Evolutionary conservation across 1,140 invertebrate genomes (phyloP).

Genomic region (Scaptomyza hsui): DNA sequence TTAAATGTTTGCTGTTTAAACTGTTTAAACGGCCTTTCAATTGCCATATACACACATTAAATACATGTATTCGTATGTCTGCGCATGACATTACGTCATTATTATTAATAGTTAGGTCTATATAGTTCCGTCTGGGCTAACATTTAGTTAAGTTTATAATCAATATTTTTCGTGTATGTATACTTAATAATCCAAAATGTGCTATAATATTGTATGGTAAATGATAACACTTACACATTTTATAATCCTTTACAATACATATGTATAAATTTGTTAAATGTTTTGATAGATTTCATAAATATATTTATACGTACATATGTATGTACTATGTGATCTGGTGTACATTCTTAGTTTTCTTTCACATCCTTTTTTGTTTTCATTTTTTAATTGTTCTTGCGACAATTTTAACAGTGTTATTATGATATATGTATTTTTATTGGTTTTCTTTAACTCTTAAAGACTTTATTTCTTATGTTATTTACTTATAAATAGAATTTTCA

Average conservation of each 20-base stretch:
- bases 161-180: conserved; percentile 61
- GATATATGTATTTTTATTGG: conserved; percentile 50
- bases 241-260: conserved; percentile 42
- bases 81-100: conserved; percentile 54
- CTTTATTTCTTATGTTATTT: conserved; percentile 57
- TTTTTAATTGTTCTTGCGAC: conserved; percentile 80
- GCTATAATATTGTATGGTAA: conserved; percentile 78
- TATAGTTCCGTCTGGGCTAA: conserved; percentile 62
- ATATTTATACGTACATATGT: conserved; percentile 14
- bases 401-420: conserved; percentile 81
- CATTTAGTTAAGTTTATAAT: conserved; percentile 69
- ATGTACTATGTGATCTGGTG: conserved; percentile 31
- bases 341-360: conserved; percentile 28
- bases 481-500: conserved; percentile 34
- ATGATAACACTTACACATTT: conserved; percentile 67
- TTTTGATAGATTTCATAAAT: conserved; percentile 53
- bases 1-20: conserved; percentile 71
- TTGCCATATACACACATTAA: conserved; percentile 50
- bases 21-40: conserved; percentile 58
- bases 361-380: conserved; percentile 39
- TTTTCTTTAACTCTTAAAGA: conserved; percentile 50
- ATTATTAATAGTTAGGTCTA: conserved; percentile 40
- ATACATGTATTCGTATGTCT: conserved; percentile 61
- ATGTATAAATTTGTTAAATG: conserved; percentile 49
- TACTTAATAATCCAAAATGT: conserved; percentile 76